Percentiles rank a stretch among this genome's conserved stretches.
Evolutionary conservation across 1,140 invertebrate genomes (phyloP).

Genomic region (Drosophila gunungcola): DNA sequence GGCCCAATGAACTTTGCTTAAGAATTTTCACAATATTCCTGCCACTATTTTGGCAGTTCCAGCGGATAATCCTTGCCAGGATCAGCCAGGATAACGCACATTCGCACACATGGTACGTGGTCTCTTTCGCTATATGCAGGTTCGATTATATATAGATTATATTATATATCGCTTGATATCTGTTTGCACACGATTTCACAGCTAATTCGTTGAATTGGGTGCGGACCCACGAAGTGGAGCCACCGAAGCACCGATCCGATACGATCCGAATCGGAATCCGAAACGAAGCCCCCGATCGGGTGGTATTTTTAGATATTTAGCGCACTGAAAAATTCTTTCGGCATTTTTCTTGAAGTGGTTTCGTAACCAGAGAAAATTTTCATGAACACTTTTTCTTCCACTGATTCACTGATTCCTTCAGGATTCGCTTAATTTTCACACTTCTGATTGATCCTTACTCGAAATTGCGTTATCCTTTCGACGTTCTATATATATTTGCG

Average conservation of each 20-base stretch:
- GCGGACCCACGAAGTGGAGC: conserved; percentile 67
- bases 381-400: conserved; percentile 59
- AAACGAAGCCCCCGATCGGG: conserved; percentile 48
- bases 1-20: conserved; percentile 5
- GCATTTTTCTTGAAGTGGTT: conserved; percentile 77
- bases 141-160: conserved; percentile 13
- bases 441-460: conserved; percentile 60
- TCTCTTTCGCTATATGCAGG: conserved; percentile 14
- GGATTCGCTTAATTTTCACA: conserved; percentile 52
- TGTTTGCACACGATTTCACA: conserved; percentile 71
- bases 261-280: conserved; percentile 51
- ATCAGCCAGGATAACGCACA: conserved; percentile 60
- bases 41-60: conserved; percentile 4
- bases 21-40: conserved; percentile 13
- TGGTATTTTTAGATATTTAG: conserved; percentile 84
- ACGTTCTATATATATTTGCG: conserved; percentile 67
- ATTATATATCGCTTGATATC: conserved; percentile 37
- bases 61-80: conserved; percentile 44
- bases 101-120: conserved; percentile 18
- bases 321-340: conserved; percentile 82
- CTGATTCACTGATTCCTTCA: conserved; percentile 7
- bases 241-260: conserved; percentile 36
- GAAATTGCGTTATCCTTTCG: conserved; percentile 76
- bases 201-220: conserved; percentile 76
- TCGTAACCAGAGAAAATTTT: conserved; percentile 80